Conservation (phyloP, 2,113 vertebrate species). For the Coturnix japonica region DNA sequence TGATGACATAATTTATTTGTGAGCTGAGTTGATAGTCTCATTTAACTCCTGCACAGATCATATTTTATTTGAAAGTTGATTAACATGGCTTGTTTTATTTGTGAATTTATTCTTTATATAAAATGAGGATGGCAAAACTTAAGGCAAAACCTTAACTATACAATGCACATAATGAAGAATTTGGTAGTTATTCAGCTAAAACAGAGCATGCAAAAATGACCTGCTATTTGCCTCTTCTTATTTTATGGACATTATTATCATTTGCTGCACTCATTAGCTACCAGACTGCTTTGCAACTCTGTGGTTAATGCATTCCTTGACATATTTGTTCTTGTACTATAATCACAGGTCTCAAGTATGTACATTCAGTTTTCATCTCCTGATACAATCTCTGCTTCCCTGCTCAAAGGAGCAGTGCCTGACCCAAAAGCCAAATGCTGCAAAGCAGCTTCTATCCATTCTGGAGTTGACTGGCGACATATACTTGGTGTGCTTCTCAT, state of each 20-base stretch:
- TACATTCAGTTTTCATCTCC: not conserved
- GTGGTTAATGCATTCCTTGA: not conserved
- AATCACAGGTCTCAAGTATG: not conserved
- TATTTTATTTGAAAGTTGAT: not conserved
- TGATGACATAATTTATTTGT: not conserved
- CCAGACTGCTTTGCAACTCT: not conserved
- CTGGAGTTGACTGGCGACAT: not conserved
- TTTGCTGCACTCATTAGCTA: not conserved
- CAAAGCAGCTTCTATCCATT: not conserved
- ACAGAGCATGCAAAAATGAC: not conserved
- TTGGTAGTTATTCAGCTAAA: not conserved
- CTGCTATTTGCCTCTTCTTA: not conserved
- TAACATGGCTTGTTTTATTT: not conserved
- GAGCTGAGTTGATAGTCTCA: not conserved
- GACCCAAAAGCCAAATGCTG: not conserved
- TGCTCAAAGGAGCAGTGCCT: not conserved
- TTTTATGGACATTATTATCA: too few species aligned
- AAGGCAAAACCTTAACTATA: not conserved
- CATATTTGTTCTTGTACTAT: not conserved
- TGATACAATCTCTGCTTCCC: not conserved
- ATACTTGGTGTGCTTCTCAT: not conserved
- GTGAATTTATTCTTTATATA: not conserved
- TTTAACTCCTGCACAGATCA: not conserved
- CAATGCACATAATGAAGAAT: not conserved
- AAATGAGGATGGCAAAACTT: not conserved